These are phyloP conservation scores for Conops quadrifasciatus DNA, from an alignment of 2,888 invertebrate species.

Conservation along the genomic window DNA sequence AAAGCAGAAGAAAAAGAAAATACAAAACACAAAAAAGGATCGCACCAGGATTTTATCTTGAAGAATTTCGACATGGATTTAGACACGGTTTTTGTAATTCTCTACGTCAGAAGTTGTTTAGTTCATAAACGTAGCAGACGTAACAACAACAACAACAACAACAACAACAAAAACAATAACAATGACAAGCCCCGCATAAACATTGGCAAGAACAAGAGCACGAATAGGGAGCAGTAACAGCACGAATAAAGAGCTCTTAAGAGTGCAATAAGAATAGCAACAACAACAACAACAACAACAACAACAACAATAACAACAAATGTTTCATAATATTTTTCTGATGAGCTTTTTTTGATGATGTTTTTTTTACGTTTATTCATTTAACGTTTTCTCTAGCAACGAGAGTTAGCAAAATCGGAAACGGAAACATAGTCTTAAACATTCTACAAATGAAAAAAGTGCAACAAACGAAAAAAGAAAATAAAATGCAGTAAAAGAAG, in stretches of 20 bases:
- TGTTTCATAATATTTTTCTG: no score
- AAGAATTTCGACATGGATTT: constrained; percentile 22
- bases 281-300: not conserved
- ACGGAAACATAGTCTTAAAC: constrained; percentile 26
- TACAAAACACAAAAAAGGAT: constrained; percentile 19
- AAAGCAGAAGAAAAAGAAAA: not conserved
- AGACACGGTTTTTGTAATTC: constrained; percentile 13
- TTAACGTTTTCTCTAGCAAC: not conserved
- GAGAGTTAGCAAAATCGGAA: constrained; percentile 9
- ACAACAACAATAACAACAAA: not conserved
- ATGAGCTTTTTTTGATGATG: not conserved
- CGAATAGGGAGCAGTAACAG: not conserved
- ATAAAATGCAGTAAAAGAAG: not conserved
- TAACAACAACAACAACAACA: constrained; percentile 8
- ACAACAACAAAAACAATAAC: not conserved
- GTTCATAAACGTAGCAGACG: no score
- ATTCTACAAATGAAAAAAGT: not conserved
- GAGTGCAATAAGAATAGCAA: not conserved
- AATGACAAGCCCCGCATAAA: not conserved
- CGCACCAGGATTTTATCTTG: constrained; percentile 28
- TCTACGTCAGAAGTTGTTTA: not conserved
- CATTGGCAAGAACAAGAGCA: not conserved
- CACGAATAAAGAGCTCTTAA: not conserved
- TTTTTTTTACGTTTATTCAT: constrained; percentile 6
- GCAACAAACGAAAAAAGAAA: not conserved